These are phyloP conservation scores for Drosophila kuntzei DNA, from an alignment of 2,888 invertebrate species.

Conservation along the genomic window DNA sequence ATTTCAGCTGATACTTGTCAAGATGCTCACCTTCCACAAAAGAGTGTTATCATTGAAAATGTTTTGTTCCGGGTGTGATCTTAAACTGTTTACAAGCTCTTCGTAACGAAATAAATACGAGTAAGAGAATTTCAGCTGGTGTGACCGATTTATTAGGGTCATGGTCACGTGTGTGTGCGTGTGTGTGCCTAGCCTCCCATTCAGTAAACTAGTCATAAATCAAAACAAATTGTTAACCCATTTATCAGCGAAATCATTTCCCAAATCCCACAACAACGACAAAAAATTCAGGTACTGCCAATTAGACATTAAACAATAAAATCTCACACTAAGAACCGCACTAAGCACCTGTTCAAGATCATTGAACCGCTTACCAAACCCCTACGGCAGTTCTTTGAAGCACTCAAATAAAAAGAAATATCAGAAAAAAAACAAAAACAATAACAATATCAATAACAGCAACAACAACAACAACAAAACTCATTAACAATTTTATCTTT, in stretches of 20 bases:
- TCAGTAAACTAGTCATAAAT: slow-evolving; percentile 28
- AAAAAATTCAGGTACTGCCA: slow-evolving; percentile 22
- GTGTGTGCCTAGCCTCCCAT: slow-evolving; percentile 18
- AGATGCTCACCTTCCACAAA: slow-evolving; percentile 66
- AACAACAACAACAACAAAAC: slow-evolving; percentile 35
- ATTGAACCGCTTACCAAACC: slow-evolving; percentile 64
- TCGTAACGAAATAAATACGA: slow-evolving; percentile 1
- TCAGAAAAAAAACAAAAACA: background rate
- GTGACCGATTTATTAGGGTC: slow-evolving; percentile 57
- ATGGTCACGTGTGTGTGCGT: slow-evolving; percentile 47
- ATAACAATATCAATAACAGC: slow-evolving; percentile 24
- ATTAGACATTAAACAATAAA: slow-evolving; percentile 43
- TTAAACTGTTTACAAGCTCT: slow-evolving; percentile 45
- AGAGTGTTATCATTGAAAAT: slow-evolving; percentile 67
- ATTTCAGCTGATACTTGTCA: slow-evolving; percentile 17
- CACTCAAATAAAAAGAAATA: background rate
- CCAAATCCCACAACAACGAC: slow-evolving; percentile 21
- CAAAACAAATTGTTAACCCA: slow-evolving; percentile 38
- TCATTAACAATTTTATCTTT: slow-evolving; percentile 59
- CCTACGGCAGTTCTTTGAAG: slow-evolving; percentile 26
- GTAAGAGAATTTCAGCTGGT: slow-evolving; percentile 20
- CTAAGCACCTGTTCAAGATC: slow-evolving; percentile 48
- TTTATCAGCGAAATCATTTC: slow-evolving; percentile 43
- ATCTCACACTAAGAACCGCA: slow-evolving; percentile 45
- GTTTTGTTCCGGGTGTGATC: slow-evolving; percentile 46